A percentile compares a stretch with the other conserved stretches of the same genome.
Evolutionary conservation across 2,797 vertebrate genomes (phyloP).

Genomic region (Schizopygopsis malacanthus): DNA sequence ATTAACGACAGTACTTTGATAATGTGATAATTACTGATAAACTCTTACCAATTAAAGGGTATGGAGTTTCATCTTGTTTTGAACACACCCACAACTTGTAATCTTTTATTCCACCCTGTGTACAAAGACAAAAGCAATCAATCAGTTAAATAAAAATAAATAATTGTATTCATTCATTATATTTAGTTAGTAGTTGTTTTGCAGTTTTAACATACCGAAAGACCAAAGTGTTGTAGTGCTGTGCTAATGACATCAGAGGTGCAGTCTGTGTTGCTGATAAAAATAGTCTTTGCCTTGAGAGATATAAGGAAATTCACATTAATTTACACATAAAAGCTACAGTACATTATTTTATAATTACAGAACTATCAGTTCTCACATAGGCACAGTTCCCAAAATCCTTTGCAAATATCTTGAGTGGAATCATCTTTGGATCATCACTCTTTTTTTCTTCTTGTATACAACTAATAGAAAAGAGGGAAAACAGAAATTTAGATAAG

Average conservation of each 20-base stretch:
- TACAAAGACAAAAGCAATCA: not conserved
- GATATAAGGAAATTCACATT: not conserved
- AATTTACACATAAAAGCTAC: not conserved
- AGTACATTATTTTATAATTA: not conserved
- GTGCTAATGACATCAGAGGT: slow-evolving; percentile 87
- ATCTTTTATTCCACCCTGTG: slow-evolving; percentile 88
- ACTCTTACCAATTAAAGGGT: slow-evolving; percentile 93
- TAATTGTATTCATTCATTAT: not conserved
- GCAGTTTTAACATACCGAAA: slow-evolving; percentile 58
- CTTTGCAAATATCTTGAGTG: slow-evolving; percentile 92
- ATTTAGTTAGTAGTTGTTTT: not conserved
- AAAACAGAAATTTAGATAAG: not conserved
- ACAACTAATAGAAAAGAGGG: slow-evolving; percentile 71
- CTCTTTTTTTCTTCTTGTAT: slow-evolving; percentile 90
- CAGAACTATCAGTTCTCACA: slow-evolving; percentile 76
- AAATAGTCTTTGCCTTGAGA: slow-evolving; percentile 89
- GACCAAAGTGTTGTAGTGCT: slow-evolving; percentile 89
- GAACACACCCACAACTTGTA: slow-evolving; percentile 95
- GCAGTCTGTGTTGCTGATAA: slow-evolving; percentile 86
- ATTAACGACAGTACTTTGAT: not conserved
- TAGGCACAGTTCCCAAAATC: slow-evolving; percentile 90
- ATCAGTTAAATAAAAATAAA: not conserved
- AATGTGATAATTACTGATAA: not conserved
- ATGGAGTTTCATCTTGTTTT: slow-evolving; percentile 91
- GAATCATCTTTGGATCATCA: slow-evolving; percentile 90